Base-by-base conservation (phyloP, 2,113 vertebrate genomes). In the Sprattus sprattus region DNA sequence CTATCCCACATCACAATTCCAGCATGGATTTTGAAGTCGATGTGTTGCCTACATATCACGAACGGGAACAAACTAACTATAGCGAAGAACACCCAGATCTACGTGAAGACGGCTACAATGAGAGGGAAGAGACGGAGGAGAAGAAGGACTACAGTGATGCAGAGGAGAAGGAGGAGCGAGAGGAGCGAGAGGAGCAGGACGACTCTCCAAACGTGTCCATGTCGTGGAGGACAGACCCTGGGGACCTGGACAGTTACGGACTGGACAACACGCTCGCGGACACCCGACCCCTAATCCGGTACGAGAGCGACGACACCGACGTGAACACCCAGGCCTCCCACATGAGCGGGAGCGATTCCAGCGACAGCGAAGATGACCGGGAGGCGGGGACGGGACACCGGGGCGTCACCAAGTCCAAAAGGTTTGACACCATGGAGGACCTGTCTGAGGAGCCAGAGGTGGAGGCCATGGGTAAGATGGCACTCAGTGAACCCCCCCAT, bases 251-350 rank as follows among this genome's bases (percentile, higher is more conserved):
- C 88, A 95, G 95, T 89, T 95, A 95, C 6, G 93, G 92, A 86
- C 93, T 93, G 87, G 95, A 96, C 0, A 95, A 95, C 91, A 96
- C 95, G 1, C 87, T 95, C 0, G 95, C 95, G 0, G 95, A 95
- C 89, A 92, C 94, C 7, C 92, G 93, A 0, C 94, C 95, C 25
- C 91, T 96, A 88, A 95, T 95, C 18, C 92, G 88, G 44, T 95
- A 96, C 89, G 94, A 92, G 86, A 95, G 94, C 0, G 94, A 95
- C 1, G 94, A 95, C 78, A 91, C 92, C 0, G 95, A 96, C 0
- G 91, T 50, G 39, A 94, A 93, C 81, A 89, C 91, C n/a, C 93
- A 92, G 82, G 93, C 85, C 0, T 93, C 93, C 1, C 93, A 93
- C 47, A 4, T 89, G 80, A 91, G 92, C 0, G 92, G 92, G 44